Conservation (phyloP, 2,888 invertebrate species). For the Ormyrus thymus region DNA sequence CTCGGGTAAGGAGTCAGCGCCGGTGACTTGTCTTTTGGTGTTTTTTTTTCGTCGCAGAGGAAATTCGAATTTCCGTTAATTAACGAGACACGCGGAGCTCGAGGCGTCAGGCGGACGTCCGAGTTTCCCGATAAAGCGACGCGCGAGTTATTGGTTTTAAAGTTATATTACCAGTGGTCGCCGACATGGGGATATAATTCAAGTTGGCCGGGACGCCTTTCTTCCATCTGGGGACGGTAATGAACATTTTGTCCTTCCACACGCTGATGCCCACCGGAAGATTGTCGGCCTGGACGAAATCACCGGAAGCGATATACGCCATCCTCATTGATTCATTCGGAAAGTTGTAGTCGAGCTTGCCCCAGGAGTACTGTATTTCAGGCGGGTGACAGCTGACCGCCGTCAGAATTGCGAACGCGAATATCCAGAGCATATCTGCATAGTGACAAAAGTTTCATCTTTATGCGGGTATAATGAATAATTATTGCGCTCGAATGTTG, state of each 20-base stretch:
- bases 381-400: conserved; percentile 62
- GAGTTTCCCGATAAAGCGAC: conserved; percentile 1
- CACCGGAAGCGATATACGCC: conserved; percentile 75
- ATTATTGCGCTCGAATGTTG: not conserved
- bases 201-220: conserved; percentile 80
- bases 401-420: conserved; percentile 60
- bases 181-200: conserved; percentile 77
- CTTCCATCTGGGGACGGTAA: conserved; percentile 83
- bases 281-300: conserved; percentile 83
- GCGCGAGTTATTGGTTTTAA: conserved; percentile 18
- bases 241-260: conserved; percentile 81
- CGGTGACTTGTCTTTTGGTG: conserved; percentile 78
- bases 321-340: conserved; percentile 65
- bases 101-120: not conserved
- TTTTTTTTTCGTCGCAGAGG: not conserved
- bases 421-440: conserved; percentile 60
- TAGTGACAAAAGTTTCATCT: conserved; percentile 33
- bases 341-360: conserved; percentile 68
- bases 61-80: conserved; percentile 34
- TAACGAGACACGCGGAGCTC: not conserved
- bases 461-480: not conserved
- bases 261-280: conserved; percentile 82
- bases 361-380: conserved; percentile 67
- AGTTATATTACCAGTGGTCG: conserved; percentile 53
- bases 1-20: conserved; percentile 85